Percentiles rank a stretch among this genome's conserved stretches.
Conservation (phyloP, 1,140 invertebrate species). For the Maniola jurtina region DNA sequence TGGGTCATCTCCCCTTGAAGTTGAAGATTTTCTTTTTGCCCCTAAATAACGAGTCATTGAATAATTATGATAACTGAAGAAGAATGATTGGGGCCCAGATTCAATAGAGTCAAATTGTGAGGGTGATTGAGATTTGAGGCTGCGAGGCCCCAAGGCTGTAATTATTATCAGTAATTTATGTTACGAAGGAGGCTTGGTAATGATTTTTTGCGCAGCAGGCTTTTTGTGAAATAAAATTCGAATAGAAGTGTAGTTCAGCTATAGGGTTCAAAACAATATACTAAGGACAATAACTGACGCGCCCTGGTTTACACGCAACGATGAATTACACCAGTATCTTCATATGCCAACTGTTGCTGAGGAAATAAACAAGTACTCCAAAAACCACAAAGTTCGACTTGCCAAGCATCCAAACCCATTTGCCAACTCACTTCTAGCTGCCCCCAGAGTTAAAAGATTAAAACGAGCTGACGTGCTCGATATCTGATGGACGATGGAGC, state of each 20-base stretch:
- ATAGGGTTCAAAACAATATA: too few species aligned
- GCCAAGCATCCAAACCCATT: too few species aligned
- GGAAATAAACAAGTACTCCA: too few species aligned
- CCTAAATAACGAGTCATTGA: conserved; percentile 54
- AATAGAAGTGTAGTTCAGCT: neutral
- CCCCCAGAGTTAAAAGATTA: too few species aligned
- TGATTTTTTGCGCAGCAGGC: neutral
- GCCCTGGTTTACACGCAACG: too few species aligned
- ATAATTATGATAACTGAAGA: conserved; percentile 61
- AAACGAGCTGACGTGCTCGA: too few species aligned
- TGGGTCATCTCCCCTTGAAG: neutral
- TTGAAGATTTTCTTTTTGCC: neutral
- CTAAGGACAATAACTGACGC: too few species aligned
- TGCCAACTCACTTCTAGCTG: too few species aligned
- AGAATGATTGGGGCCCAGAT: conserved; percentile 40
- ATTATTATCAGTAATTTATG: conserved; percentile 38
- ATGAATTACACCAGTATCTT: too few species aligned
- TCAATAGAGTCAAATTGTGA: conserved; percentile 40
- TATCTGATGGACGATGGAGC: too few species aligned
- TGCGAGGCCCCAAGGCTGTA: conserved; percentile 11
- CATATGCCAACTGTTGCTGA: too few species aligned
- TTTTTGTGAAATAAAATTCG: neutral
- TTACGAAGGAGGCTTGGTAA: neutral
- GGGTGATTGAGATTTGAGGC: conserved; percentile 22
- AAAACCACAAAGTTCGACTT: too few species aligned